These are phyloP conservation scores for Brenthis daphne DNA, from an alignment of 2,888 invertebrate species.

Conservation along the genomic window DNA sequence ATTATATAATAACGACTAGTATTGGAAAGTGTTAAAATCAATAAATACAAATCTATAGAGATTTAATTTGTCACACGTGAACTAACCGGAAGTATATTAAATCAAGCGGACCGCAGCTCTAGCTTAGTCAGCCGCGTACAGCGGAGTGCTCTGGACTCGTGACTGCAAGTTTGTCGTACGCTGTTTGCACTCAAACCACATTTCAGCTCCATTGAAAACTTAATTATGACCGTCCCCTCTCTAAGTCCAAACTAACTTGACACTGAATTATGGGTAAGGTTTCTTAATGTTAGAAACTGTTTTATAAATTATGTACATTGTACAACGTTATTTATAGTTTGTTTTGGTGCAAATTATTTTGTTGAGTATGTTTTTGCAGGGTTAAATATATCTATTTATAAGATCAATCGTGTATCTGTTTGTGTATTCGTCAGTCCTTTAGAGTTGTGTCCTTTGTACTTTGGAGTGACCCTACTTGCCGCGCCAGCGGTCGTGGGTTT, in stretches of 20 bases:
- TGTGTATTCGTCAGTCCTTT: too few relatives aligned
- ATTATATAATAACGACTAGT: too few relatives aligned
- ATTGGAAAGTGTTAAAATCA: too few relatives aligned
- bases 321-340: too few relatives aligned
- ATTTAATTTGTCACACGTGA: conserved; percentile 31
- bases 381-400: too few relatives aligned
- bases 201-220: conserved; percentile 68
- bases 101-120: conserved; percentile 40
- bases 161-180: conserved; percentile 50
- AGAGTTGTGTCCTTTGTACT: too few relatives aligned
- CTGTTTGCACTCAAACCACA: conserved; percentile 63
- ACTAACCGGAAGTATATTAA: conserved; percentile 53
- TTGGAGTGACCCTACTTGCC: too few relatives aligned
- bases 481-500: too few relatives aligned
- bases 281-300: conserved; percentile 1
- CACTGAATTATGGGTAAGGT: conserved; percentile 13
- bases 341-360: too few relatives aligned
- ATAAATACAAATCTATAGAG: not conserved
- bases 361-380: too few relatives aligned
- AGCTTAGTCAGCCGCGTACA: conserved; percentile 28
- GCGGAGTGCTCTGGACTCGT: conserved; percentile 41
- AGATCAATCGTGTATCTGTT: too few relatives aligned
- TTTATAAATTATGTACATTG: not conserved
- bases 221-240: conserved; percentile 57
- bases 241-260: conserved; percentile 21